phyloP scores from a whole-genome alignment of 2,888 invertebrate species.

The Crepidodera aurea region DNA sequence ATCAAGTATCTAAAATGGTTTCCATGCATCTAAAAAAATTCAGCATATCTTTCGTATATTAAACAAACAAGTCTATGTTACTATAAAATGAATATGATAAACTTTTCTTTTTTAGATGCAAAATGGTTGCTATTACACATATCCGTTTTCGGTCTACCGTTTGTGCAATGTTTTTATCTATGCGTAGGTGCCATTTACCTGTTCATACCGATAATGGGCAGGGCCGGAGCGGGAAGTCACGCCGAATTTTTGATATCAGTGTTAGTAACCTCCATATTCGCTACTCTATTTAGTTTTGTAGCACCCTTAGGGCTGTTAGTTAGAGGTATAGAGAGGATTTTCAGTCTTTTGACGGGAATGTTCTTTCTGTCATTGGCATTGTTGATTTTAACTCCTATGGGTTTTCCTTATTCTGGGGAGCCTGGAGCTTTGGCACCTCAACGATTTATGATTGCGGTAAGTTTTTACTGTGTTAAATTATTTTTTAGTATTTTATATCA shows the following conservation, averaged over 20 bases:
- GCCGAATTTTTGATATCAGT: constrained; percentile 74
- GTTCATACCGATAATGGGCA: constrained; percentile 84
- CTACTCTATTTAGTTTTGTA: constrained; percentile 61
- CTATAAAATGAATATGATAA: no score
- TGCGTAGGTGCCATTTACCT: constrained; percentile 74
- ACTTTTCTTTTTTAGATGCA: constrained; percentile 60
- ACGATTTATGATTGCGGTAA: constrained; percentile 78
- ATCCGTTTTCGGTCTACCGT: constrained; percentile 67
- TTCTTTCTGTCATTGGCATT: constrained; percentile 65
- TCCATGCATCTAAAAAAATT: no score
- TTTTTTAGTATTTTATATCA: no score
- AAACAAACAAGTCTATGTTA: no score
- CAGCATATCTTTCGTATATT: no score
- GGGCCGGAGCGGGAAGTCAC: constrained; percentile 74
- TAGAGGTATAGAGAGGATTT: constrained; percentile 63
- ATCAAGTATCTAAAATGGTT: no score
- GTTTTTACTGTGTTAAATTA: constrained; percentile 40
- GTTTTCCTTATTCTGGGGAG: constrained; percentile 78
- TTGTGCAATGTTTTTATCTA: constrained; percentile 75
- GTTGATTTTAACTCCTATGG: constrained; percentile 72
- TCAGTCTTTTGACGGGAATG: constrained; percentile 64
- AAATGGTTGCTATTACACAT: constrained; percentile 67
- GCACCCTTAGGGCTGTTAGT: constrained; percentile 61
- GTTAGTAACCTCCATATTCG: constrained; percentile 60
- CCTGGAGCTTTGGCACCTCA: constrained; percentile 72